phyloP scores from a whole-genome alignment of 2,797 vertebrate species.

The Otus scops region DNA sequence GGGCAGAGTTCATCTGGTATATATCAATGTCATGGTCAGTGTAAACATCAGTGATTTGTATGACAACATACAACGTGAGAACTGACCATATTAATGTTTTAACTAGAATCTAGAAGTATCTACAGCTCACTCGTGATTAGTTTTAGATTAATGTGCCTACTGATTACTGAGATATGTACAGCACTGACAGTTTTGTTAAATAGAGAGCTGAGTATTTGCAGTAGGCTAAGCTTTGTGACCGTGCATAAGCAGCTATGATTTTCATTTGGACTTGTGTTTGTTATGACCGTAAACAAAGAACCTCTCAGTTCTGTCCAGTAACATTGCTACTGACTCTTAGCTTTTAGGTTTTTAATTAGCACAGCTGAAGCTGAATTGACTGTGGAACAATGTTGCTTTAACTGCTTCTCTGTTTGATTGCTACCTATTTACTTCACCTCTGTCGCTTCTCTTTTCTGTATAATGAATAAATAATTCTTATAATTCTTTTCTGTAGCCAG shows the following conservation, averaged over 20 bases:
- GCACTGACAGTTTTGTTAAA: not conserved
- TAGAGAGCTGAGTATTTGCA: not conserved
- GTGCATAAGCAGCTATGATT: not conserved
- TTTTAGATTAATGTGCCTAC: not conserved
- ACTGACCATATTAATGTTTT: not conserved
- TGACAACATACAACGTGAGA: not conserved
- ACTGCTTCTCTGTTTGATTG: not conserved
- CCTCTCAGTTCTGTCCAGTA: not conserved
- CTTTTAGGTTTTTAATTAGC: not conserved
- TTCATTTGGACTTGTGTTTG: not conserved
- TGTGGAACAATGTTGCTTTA: not conserved
- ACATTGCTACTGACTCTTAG: not conserved
- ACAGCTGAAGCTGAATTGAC: not conserved
- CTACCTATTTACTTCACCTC: not conserved
- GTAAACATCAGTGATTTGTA: not conserved
- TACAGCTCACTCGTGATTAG: not conserved
- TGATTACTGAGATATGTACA: rapidly evolving
- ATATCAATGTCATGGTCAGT: not conserved
- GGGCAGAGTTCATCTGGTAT: not conserved
- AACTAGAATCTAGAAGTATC: not conserved
- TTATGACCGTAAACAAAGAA: not conserved
- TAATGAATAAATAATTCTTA: not conserved
- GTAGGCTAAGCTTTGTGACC: not conserved
- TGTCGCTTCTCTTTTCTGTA: not conserved
- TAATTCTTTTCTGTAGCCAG: not conserved